A percentile compares a stretch with the other conserved stretches of the same genome.
These are phyloP conservation scores for Sarcophilus harrisii DNA, from an alignment of 2,797 vertebrate species.

Conservation along the genomic window DNA sequence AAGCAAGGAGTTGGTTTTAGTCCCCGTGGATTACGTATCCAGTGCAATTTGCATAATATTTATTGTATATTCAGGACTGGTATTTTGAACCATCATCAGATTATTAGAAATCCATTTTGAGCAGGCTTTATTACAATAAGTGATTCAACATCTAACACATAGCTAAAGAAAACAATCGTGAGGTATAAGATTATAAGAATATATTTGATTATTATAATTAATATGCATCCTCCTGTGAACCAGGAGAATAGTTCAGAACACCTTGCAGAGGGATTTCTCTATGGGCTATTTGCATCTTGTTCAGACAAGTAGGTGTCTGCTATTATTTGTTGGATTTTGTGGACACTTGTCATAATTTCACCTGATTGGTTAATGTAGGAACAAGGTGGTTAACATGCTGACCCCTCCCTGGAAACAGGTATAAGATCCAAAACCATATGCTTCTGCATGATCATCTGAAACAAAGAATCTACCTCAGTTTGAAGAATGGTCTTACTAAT, in stretches of 20 bases:
- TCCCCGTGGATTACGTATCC: too few relatives aligned
- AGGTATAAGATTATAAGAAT: neutral
- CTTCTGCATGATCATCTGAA: neutral
- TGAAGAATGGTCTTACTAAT: neutral
- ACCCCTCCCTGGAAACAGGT: neutral
- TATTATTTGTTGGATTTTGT: neutral
- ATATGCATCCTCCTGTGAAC: neutral
- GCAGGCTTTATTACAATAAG: neutral
- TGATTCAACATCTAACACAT: too few relatives aligned
- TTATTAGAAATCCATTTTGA: neutral
- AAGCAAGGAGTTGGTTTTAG: too few relatives aligned
- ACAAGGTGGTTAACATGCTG: neutral
- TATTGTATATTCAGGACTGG: neutral
- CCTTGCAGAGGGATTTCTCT: neutral
- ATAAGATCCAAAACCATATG: neutral
- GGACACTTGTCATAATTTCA: neutral
- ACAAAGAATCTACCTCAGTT: neutral
- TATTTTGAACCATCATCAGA: neutral
- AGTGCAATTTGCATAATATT: neutral
- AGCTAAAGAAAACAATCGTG: neutral
- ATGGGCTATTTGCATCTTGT: neutral
- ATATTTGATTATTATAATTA: neutral
- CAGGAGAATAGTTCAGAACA: neutral
- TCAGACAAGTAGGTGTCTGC: neutral
- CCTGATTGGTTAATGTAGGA: neutral